Evolutionary conservation across 2,113 vertebrate species (phyloP), one percentile per base, ranked within the genome.

Genomic region (Drymodes brunneopygia): DNA sequence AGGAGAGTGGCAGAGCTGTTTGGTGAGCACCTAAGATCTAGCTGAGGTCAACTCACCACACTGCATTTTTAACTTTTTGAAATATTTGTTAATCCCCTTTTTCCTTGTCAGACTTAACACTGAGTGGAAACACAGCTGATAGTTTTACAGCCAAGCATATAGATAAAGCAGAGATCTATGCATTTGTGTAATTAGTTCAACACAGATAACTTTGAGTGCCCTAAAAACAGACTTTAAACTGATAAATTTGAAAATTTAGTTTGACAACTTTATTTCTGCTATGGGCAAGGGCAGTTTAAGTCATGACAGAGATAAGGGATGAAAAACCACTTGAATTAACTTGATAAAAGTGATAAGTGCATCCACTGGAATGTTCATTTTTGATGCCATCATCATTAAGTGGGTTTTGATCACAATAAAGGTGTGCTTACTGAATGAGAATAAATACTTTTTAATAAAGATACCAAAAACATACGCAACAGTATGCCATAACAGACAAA

Each of bases 201-300:
- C 79, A 91, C 16, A 94, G 96, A 97, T 97, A 98, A 97, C 86
- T 95, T 95, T 90, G 60, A 92, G 54, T 93, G 73, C 64, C 79
- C 93, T 97, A 69, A 96, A 97, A 94, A 67, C 28, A 94, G 58
- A 57, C n/a, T 95, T 96, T 97, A 86, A 96, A 94, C 65, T 65
- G 90, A 94, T 95, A 97, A 91, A 97, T 97, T 94, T 95, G 88
- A 97, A 97, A 97, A 97, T 94, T 92, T 72, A 92, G 66, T 95
- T 95, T 94, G 94, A 96, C 88, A 97, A 73, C 33, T 64, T 96
- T 96, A 81, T 88, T 97, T 95, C 95, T 97, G 90, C 97, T 97
- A 21, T 62, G 19, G 97, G 96, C 96, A 98, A 98, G 96, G 97
- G 47, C 94, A 97, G 81, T 93, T 95, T 88, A 89, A 97, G 85